Evolutionary conservation across 2,888 invertebrate species (phyloP), one percentile per base, ranked within the genome.

Genomic region (Nemotelus nigrinus): DNA sequence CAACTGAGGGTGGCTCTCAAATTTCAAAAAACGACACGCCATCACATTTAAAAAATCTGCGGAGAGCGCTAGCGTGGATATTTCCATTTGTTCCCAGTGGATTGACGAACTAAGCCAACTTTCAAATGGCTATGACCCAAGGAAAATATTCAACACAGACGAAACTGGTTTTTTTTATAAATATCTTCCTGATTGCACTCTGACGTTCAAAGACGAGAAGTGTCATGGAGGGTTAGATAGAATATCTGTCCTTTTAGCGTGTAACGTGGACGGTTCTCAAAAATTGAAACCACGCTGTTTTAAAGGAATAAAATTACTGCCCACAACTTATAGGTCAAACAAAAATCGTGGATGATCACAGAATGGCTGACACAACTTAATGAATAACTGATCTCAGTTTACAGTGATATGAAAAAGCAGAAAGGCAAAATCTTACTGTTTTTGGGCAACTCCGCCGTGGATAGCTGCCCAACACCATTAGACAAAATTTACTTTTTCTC

Each of bases 261-360:
- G 82, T 5, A 85, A 84, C 80, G 83, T 83, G 82, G 80, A 78
- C 80, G 85, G 84, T 68, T 81, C 81, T 79, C 82, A 84, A 81
- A 85, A 83, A 80, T 81, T 77, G 83, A 83, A 78, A 80, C 83
- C 83, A 41, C 80, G 82, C 3, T 85, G 83, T 82, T 85, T 85
- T 47, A 84, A 83, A 79, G 83, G 83, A 80, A 81, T 83, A 4
- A 82, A 82, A 81, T 70, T 75, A n/a, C 76, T 80, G 44, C 75
- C 84, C 78, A 82, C 81, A 4, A 81, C 82, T 41, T 82, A 84
- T 79, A 79, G 81, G 78, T 79, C 79, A 8, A 65, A 65, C 47
- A n/a, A 65, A 65, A 2, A 45, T 43, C 65, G 5, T 65, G 65
- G 65, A 65, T 65, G 65, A 65, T 1, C 1, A 65, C 44, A 6